Percentiles rank a stretch among this genome's conserved stretches.
These are phyloP conservation scores for Psophia crepitans DNA, from an alignment of 2,113 vertebrate genomes.

Conservation along the genomic window DNA sequence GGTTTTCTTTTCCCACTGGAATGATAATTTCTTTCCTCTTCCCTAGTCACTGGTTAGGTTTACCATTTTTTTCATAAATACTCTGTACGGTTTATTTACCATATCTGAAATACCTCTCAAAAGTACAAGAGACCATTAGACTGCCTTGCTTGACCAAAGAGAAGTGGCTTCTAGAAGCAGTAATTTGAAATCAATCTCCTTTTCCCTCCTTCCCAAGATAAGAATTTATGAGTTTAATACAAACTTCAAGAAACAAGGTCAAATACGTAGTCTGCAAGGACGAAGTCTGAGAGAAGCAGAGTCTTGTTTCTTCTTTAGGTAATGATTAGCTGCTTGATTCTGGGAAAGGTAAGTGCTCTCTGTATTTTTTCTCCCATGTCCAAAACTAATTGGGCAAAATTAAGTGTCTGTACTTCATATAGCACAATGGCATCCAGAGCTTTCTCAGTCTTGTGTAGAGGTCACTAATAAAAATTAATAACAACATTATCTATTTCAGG, in stretches of 20 bases:
- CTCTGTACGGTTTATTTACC: neutral
- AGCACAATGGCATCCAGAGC: fast-evolving
- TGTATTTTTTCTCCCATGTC: fast-evolving
- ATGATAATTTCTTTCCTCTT: neutral
- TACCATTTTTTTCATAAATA: neutral
- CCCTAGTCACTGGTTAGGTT: neutral
- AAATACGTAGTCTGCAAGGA: neutral
- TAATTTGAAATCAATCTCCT: neutral
- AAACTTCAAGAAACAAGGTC: neutral
- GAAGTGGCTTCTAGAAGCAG: neutral
- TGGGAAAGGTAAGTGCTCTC: neutral
- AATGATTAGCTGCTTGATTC: neutral
- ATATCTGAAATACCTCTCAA: neutral
- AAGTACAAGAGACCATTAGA: neutral
- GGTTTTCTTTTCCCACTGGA: neutral
- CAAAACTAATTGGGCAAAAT: neutral
- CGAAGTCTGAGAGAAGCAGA: neutral
- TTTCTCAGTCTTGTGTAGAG: neutral
- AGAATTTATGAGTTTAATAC: neutral
- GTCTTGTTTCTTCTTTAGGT: neutral
- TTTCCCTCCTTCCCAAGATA: neutral
- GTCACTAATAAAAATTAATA: neutral
- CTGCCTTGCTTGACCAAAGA: neutral
- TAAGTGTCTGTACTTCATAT: neutral
- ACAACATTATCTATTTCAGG: neutral